A percentile compares a stretch with the other conserved stretches of the same genome.
These are phyloP conservation scores for Megaptera novaeangliae DNA, from an alignment of 2,113 vertebrate species.

Conservation along the genomic window DNA sequence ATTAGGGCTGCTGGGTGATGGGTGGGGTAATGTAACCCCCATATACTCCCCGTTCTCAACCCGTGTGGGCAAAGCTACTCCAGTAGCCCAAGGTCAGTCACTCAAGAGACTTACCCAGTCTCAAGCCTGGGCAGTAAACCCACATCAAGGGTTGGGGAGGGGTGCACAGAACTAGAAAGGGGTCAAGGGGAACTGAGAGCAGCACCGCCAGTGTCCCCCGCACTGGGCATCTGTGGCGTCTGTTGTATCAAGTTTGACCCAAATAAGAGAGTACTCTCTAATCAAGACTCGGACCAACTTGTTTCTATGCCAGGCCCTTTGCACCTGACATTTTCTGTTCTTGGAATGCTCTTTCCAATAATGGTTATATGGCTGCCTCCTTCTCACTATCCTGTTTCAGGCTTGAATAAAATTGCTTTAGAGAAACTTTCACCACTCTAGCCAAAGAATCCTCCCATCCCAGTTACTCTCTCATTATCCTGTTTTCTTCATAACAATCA, in stretches of 20 bases:
- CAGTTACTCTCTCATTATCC: background rate
- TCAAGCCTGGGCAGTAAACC: background rate
- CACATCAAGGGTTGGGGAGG: background rate
- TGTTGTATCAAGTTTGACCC: background rate
- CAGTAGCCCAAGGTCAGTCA: background rate
- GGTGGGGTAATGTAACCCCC: accelerated
- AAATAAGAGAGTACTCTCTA: too few species aligned
- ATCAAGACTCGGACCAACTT: background rate
- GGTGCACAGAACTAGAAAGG: background rate
- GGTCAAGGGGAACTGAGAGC: accelerated
- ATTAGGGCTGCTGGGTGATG: background rate
- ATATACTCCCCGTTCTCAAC: background rate
- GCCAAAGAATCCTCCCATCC: background rate
- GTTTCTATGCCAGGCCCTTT: background rate
- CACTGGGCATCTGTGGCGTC: background rate
- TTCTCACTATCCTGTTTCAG: background rate
- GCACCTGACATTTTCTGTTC: background rate
- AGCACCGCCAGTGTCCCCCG: background rate
- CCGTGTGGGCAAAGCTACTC: background rate
- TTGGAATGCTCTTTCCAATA: background rate
- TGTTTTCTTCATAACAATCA: background rate
- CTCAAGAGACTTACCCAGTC: background rate
- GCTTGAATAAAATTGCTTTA: background rate
- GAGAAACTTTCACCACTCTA: background rate
- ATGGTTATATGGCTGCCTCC: background rate